A percentile compares a stretch with the other conserved stretches of the same genome.
Evolutionary conservation across 2,888 invertebrate species (phyloP).

Genomic region (Amphipoea lucens): DNA sequence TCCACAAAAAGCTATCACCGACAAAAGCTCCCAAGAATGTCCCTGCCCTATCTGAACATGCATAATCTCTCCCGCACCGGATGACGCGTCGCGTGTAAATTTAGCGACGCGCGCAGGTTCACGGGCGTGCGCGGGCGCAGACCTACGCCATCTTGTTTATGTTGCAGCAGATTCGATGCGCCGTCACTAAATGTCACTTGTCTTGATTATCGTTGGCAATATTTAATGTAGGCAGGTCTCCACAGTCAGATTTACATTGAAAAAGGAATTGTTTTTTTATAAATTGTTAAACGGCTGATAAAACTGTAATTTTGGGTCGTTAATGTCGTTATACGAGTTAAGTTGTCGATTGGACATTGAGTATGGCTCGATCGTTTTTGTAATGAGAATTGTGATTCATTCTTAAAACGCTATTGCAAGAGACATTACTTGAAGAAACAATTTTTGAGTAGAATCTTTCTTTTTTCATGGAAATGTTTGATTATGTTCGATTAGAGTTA

Average conservation of each 20-base stretch:
- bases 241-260: background rate
- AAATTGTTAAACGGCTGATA: background rate
- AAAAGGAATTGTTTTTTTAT: background rate
- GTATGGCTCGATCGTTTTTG: background rate
- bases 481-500: background rate
- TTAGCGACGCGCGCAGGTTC: slow-evolving; percentile 86
- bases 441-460: background rate
- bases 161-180: slow-evolving; percentile 74
- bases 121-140: slow-evolving; percentile 82
- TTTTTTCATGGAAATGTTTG: background rate
- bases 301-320: slow-evolving; percentile 25
- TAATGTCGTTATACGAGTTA: background rate
- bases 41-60: slow-evolving; percentile 52
- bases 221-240: slow-evolving; percentile 6
- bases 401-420: background rate
- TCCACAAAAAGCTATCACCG: slow-evolving; percentile 21
- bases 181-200: slow-evolving; percentile 66
- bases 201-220: slow-evolving; percentile 48
- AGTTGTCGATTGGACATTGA: background rate
- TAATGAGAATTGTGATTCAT: slow-evolving; percentile 17
- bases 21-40: slow-evolving; percentile 43
- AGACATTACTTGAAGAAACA: background rate
- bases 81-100: slow-evolving; percentile 87
- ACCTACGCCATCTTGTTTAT: slow-evolving; percentile 80
- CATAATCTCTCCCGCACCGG: slow-evolving; percentile 77